Conservation (phyloP, 1,140 invertebrate species). For the Drosophila saltans region DNA sequence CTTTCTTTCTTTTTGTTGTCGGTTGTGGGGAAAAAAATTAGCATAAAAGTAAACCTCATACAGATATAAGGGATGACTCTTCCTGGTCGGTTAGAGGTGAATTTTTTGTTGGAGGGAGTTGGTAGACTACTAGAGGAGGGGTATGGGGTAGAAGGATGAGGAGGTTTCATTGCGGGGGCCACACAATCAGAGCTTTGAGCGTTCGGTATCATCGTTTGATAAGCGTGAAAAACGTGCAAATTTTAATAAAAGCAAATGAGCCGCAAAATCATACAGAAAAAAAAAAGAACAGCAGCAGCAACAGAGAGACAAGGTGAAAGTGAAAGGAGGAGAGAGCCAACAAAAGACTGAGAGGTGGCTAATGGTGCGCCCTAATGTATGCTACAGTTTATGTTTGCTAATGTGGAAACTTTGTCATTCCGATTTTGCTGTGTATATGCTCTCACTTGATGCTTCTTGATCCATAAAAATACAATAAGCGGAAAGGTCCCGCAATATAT, state of each 20-base stretch:
- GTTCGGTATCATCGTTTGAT: constrained; percentile 49
- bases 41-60: constrained; percentile 72
- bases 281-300: constrained; percentile 12
- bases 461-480: constrained; percentile 4
- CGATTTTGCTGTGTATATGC: background rate
- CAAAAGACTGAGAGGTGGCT: constrained; percentile 27
- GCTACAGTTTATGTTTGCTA: constrained; percentile 63
- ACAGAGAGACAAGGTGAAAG: too few relatives aligned
- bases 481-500: constrained; percentile 20
- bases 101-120: too few relatives aligned
- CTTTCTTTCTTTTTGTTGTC: constrained; percentile 12
- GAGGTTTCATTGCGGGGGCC: constrained; percentile 7
- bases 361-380: constrained; percentile 60
- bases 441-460: constrained; percentile 6
- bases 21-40: constrained; percentile 50
- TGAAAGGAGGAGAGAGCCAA: background rate
- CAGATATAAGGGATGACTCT: constrained; percentile 17
- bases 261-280: constrained; percentile 73
- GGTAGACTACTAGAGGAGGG: too few relatives aligned
- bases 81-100: constrained; percentile 1
- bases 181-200: constrained; percentile 69
- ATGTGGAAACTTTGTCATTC: constrained; percentile 71
- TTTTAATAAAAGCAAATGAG: constrained; percentile 80
- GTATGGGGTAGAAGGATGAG: background rate
- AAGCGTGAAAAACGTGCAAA: constrained; percentile 78